Evolutionary conservation across 2,113 vertebrate species (phyloP), one percentile per base, ranked within the genome.

Genomic region (Mesoclemmys tuberculata): DNA sequence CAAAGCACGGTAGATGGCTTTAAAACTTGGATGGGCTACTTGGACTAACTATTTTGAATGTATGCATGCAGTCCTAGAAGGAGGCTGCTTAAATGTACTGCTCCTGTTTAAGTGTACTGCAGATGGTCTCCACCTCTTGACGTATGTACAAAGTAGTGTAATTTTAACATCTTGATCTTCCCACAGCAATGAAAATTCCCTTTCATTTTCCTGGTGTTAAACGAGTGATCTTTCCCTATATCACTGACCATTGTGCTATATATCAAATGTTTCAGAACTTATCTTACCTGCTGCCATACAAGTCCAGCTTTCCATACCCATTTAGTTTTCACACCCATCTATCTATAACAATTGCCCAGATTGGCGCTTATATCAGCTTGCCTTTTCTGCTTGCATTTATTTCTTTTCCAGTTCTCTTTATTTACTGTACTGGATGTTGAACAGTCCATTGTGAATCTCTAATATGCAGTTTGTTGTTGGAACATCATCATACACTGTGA

Each of bases 301-400:
- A 97, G 97, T 97, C 92, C 92, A 93, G 96, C 97, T 97, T 97
- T 75, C 86, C 98, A 98, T 98, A 54, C 80, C 84, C 98, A 98
- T 97, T 56, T 49, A 97, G 44, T 94, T 94, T 97, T 97, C 97
- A 97, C 94, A 80, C 95, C 94, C 98, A 98, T 97, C 97, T 97
- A 93, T 97, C 95, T 94, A 44, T 74, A 95, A 93, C 95, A 96
- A 80, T 81, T 93, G 92, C 96, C 93, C 68, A 38, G 96, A 91
- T 80, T 56, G 98, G 93, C 94, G 96, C 97, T 96, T 97, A 97
- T 96, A 93, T 96, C 93, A 26, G 98, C 97, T 98, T 98, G 97
- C 97, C 98, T 97, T 90, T 93, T 98, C 98, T 98, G 98, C 97
- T 98, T 98, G 86, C 97, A 95, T 98, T 97, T 98, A 96, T 98